Conservation (phyloP, 2,797 vertebrate species). For the Threskiornis aethiopicus region DNA sequence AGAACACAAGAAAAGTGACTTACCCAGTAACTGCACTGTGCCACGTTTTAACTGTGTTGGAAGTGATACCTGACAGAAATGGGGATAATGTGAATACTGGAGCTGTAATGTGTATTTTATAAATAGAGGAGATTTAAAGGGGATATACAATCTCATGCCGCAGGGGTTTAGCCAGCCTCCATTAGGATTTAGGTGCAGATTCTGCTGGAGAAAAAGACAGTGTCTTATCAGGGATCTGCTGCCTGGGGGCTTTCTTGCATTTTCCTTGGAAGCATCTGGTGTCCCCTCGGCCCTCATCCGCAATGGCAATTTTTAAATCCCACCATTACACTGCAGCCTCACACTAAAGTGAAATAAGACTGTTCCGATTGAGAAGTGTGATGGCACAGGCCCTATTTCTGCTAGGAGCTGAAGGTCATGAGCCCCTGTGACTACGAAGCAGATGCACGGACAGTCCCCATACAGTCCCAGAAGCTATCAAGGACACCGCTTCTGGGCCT, state of each 20-base stretch:
- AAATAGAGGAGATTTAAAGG: background rate
- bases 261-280: background rate
- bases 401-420: constrained; percentile 35
- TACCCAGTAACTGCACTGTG: background rate
- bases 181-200: constrained; percentile 11
- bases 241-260: background rate
- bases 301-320: background rate
- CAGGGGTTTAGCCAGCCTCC: background rate
- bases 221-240: background rate
- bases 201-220: background rate
- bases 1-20: background rate
- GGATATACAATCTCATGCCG: background rate
- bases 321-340: background rate
- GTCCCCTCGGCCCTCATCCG: background rate
- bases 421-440: background rate
- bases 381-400: background rate
- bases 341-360: background rate
- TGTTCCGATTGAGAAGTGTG: background rate
- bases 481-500: constrained; percentile 57
- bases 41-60: accelerated
- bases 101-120: background rate
- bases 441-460: background rate
- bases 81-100: accelerated
- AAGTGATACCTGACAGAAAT: accelerated
- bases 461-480: constrained; percentile 32